Base-by-base conservation (phyloP, 2,888 invertebrate genomes). In the Clunio marinus region DNA sequence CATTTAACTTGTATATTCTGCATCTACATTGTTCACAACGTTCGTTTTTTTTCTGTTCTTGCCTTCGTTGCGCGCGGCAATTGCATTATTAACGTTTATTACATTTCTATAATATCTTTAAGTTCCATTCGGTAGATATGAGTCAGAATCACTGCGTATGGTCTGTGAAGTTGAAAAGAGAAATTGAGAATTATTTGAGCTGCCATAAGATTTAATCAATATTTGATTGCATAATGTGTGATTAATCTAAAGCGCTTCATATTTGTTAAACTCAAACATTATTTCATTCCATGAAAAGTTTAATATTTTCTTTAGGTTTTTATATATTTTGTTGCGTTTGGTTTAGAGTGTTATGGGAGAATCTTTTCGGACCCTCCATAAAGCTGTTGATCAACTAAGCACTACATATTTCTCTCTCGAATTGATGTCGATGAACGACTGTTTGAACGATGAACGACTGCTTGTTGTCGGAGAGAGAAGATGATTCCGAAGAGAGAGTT, bases 181-280 rank as follows among this genome's bases (percentile, higher is more conserved):
- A 59, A 59, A 59, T 57, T 27, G 59, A 59, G 35, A 62, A 62
- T 41, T 62, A 41, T 62, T 62, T 62, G 35, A 62, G 35, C 35
- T 62, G 35, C 37, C 62, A 37, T 62, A 62, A 62, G 62, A 35
- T 22, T 62, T 35, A 28, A 62, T 62, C 62, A 62, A 62, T 62
- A 62, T 62, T 62, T 62, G 62, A 62, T 62, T 62, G 62, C 62
- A 62, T 62, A 62, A 62, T 62, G 62, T 62, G 62, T 62, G 62
- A 62, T 62, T 62, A 62, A 62, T 62, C 62, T 62, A 62, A 62
- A 41, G 10, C 57, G 27, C 41, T 35, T 62, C 24, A 25, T 62
- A 22, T 62, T 62, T 62, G 62, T 7, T 37, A 5, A 41, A 62
- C 37, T 32, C 62, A 62, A 62, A 62, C 41, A 57, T 57, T 57